phyloP scores from a whole-genome alignment of 2,113 vertebrate species.

The Zosterops japonicus region DNA sequence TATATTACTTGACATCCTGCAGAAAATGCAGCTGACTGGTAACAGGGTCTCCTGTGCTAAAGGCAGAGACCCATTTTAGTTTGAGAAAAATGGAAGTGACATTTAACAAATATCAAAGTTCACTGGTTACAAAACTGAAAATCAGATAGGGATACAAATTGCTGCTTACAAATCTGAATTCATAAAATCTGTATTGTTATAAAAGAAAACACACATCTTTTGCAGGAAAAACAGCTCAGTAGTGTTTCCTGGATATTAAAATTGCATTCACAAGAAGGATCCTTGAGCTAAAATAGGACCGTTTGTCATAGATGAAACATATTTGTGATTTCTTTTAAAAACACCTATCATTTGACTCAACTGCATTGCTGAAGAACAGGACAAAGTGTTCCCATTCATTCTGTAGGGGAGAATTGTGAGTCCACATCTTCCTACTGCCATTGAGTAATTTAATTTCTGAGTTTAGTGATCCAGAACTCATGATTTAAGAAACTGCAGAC shows the following conservation, averaged over 20 bases:
- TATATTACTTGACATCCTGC: background rate
- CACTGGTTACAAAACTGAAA: background rate
- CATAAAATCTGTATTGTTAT: background rate
- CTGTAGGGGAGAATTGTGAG: background rate
- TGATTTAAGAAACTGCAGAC: background rate
- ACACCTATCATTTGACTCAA: background rate
- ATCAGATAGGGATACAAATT: background rate
- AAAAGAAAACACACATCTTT: background rate
- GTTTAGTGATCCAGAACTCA: background rate
- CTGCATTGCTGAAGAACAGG: background rate
- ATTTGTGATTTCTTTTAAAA: background rate
- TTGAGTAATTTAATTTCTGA: background rate
- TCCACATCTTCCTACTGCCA: background rate
- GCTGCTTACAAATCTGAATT: background rate
- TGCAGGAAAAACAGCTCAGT: background rate
- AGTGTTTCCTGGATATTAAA: background rate
- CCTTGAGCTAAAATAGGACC: background rate
- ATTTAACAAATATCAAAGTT: background rate
- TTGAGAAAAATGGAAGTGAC: background rate
- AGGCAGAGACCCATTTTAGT: background rate
- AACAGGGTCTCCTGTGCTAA: background rate
- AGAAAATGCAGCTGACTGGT: background rate
- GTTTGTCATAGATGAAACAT: accelerated
- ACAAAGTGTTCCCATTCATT: background rate
- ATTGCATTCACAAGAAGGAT: background rate